Evolutionary conservation across 2,113 vertebrate genomes (phyloP), one percentile per base, ranked within the genome.

Genomic region (Xiphophorus maculatus): DNA sequence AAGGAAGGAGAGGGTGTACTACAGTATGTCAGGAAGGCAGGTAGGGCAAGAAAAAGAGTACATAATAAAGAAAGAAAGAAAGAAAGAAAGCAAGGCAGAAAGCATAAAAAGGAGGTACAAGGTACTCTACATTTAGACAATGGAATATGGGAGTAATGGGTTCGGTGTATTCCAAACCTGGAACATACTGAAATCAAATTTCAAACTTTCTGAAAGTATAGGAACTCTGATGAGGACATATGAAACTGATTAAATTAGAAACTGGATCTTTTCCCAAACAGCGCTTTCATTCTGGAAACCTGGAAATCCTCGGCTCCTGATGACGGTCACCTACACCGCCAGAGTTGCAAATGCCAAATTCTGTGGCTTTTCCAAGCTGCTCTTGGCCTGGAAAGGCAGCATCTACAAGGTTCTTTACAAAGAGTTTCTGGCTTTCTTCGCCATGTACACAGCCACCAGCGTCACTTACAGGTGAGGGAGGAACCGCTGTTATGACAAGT

Each of bases 361-460:
- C 68, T 97, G 96, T 1, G 96, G 96, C 61, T 98, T 98, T 91
- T 98, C 96, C 63, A 95, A 97, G 82, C 91, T 98, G 71, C 94
- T 98, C 27, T 71, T 96, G 88, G 95, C 96, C 25, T 98, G 97
- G 97, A 96, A 95, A 7, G 97, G 97, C 0, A 98, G 97, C 92
- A 98, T 98, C 88, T 98, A 98, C 93, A 98, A 98, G 74, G 93
- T 98, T 11, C 81, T 98, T 5, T 98, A 97, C 84, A 96, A 97
- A 14, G 97, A 98, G 86, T 94, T 98, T 84, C 86, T 97, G 65
- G 95, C 93, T 37, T 98, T 98, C 88, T 96, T 96, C 9, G 89
- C 90, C 62, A 93, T 96, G 91, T 98, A 97, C 66, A 74, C 95
- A 0, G 94, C 86, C 40, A 95, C 98, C 89, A 98, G 97, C 85